phyloP scores from a whole-genome alignment of 2,888 invertebrate genomes.

The Polydrusus tereticollis region DNA sequence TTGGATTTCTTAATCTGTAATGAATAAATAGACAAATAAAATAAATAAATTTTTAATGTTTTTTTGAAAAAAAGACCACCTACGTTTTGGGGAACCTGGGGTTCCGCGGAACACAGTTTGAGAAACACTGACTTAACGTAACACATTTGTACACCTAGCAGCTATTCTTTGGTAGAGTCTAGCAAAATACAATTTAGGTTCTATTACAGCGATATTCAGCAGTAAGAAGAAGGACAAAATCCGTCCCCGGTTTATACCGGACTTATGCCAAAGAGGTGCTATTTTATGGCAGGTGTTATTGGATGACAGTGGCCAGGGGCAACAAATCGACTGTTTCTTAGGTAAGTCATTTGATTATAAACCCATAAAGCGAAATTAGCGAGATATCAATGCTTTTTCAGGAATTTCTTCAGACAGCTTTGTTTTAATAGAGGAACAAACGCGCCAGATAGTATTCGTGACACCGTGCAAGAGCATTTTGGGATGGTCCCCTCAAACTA shows the following conservation, averaged over 20 bases:
- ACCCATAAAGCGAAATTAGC: too few species aligned
- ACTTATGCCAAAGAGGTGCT: slow-evolving; percentile 81
- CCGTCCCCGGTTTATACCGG: slow-evolving; percentile 80
- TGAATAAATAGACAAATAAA: too few species aligned
- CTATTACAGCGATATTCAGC: slow-evolving; percentile 71
- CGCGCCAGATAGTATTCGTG: slow-evolving; percentile 87
- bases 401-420: slow-evolving; percentile 86
- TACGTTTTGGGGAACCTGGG: too few species aligned
- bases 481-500: slow-evolving; percentile 72
- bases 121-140: too few species aligned
- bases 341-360: slow-evolving; percentile 67
- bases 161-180: slow-evolving; percentile 2
- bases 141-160: not conserved
- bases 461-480: slow-evolving; percentile 87
- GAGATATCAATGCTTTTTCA: too few species aligned
- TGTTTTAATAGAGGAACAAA: slow-evolving; percentile 86
- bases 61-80: too few species aligned
- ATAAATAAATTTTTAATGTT: too few species aligned
- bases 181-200: slow-evolving; percentile 40
- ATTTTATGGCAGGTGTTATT: slow-evolving; percentile 86
- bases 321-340: slow-evolving; percentile 81
- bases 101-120: too few species aligned
- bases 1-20: too few species aligned
- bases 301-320: slow-evolving; percentile 77
- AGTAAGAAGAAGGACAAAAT: slow-evolving; percentile 81